These are phyloP conservation scores for Poecilia picta DNA, from an alignment of 2,797 vertebrate species.

Conservation along the genomic window DNA sequence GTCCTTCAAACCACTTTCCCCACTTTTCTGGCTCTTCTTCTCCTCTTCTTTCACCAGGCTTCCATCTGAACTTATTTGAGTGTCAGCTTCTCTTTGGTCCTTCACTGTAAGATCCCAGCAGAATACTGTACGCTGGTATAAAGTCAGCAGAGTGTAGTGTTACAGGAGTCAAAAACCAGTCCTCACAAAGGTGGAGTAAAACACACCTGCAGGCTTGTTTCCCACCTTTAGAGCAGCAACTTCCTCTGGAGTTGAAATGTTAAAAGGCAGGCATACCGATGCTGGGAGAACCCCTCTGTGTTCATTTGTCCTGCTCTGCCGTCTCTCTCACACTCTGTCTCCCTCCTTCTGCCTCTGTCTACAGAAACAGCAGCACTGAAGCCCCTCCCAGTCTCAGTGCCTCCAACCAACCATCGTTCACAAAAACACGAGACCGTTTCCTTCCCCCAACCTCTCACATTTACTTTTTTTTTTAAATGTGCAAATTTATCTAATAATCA, in stretches of 20 bases:
- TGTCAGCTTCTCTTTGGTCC: slow-evolving; percentile 55
- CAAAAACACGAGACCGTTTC: slow-evolving; percentile 68
- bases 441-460: slow-evolving; percentile 56
- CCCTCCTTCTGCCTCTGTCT: slow-evolving; percentile 62
- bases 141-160: slow-evolving; percentile 44
- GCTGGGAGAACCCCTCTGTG: slow-evolving; percentile 71
- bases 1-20: slow-evolving; percentile 17
- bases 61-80: slow-evolving; percentile 39
- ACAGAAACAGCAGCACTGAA: slow-evolving; percentile 74
- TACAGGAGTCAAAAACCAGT: slow-evolving; percentile 35
- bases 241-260: slow-evolving; percentile 77
- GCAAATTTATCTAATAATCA: slow-evolving; percentile 42
- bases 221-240: slow-evolving; percentile 48
- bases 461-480: slow-evolving; percentile 19
- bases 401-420: slow-evolving; percentile 79
- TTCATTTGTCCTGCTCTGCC: slow-evolving; percentile 68
- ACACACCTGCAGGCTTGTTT: slow-evolving; percentile 45
- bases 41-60: slow-evolving; percentile 33
- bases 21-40: slow-evolving; percentile 25
- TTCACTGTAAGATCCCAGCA: slow-evolving; percentile 56
- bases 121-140: slow-evolving; percentile 34
- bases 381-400: slow-evolving; percentile 75
- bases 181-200: slow-evolving; percentile 14
- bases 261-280: slow-evolving; percentile 71
- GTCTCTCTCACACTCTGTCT: slow-evolving; percentile 49